These are phyloP conservation scores for Leptopilina clavipes DNA, from an alignment of 1,140 invertebrate genomes.

Conservation along the genomic window DNA sequence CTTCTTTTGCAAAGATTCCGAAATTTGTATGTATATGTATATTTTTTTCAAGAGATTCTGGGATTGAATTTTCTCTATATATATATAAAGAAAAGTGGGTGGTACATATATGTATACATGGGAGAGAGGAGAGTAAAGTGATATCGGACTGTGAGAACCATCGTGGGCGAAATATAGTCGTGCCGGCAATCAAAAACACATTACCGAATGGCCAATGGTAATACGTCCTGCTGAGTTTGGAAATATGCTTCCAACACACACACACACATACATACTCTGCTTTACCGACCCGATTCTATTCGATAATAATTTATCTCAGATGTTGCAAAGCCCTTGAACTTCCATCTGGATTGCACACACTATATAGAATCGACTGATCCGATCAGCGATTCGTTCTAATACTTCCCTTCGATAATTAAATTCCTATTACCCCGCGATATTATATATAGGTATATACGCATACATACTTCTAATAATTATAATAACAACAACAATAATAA, in stretches of 20 bases:
- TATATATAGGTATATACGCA: no score
- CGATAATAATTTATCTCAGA: slow-evolving; percentile 18
- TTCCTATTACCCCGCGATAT: neutral
- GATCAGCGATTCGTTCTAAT: slow-evolving; percentile 38
- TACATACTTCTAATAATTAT: no score
- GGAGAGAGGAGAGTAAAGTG: slow-evolving; percentile 43
- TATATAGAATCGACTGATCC: slow-evolving; percentile 29
- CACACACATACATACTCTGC: neutral
- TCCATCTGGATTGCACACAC: slow-evolving; percentile 18
- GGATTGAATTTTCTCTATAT: neutral
- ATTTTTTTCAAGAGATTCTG: no score
- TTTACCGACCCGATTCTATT: slow-evolving; percentile 41
- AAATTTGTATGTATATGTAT: no score
- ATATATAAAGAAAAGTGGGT: neutral
- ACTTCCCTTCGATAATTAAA: slow-evolving; percentile 29
- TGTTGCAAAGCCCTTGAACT: slow-evolving; percentile 34
- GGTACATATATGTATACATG: neutral
- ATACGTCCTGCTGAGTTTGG: slow-evolving; percentile 66
- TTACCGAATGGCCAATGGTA: slow-evolving; percentile 66
- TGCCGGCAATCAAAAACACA: slow-evolving; percentile 71
- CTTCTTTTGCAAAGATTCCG: no score
- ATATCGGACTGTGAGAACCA: slow-evolving; percentile 47
- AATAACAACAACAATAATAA: no score
- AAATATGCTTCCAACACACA: slow-evolving; percentile 54
- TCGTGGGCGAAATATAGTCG: slow-evolving; percentile 59